Conservation (phyloP, 2,797 vertebrate species). For the Manis pentadactyla region DNA sequence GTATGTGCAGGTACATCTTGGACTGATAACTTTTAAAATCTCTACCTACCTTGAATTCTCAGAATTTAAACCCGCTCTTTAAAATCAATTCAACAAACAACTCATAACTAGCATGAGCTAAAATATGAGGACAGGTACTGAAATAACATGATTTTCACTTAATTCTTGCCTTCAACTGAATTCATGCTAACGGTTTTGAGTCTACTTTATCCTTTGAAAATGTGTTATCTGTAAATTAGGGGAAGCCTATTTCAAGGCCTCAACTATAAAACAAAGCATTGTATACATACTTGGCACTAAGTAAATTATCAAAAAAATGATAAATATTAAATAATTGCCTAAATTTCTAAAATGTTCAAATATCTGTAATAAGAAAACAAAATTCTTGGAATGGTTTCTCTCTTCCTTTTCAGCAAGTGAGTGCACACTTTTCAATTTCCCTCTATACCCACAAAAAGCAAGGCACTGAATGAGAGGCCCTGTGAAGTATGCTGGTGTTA, state of each 20-base stretch:
- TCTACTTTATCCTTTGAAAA: neutral
- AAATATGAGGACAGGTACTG: neutral
- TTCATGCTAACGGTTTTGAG: neutral
- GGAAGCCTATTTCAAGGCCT: neutral
- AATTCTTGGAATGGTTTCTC: neutral
- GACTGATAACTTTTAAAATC: neutral
- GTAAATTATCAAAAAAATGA: neutral
- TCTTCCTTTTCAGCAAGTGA: neutral
- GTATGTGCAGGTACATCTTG: neutral
- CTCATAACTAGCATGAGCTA: neutral
- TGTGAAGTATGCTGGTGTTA: neutral
- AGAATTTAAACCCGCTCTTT: neutral
- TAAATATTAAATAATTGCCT: neutral
- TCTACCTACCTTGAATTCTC: neutral
- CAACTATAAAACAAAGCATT: neutral
- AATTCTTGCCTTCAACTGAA: neutral
- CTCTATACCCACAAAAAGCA: neutral
- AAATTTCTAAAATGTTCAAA: neutral
- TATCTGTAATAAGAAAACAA: neutral
- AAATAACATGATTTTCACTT: neutral
- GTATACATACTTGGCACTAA: neutral
- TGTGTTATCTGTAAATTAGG: neutral
- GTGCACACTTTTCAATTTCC: neutral
- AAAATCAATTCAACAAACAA: neutral
- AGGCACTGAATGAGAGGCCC: neutral